phyloP scores from a whole-genome alignment of 2,797 vertebrate species.

The Melanotaenia maccullochi region DNA sequence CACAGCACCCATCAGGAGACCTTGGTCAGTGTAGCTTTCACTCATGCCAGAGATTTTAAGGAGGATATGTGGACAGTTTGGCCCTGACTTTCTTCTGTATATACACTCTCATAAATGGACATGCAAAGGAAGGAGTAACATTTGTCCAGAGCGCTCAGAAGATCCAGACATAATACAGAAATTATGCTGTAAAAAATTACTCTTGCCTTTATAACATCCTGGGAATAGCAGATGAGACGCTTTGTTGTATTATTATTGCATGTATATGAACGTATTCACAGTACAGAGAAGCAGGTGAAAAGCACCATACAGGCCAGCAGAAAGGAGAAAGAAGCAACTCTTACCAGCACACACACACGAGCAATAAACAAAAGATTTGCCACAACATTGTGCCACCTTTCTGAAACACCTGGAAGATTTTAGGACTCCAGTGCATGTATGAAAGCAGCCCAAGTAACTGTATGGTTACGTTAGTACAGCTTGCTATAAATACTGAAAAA shows the following conservation, averaged over 20 bases:
- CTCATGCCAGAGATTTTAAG: background rate
- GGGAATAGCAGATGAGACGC: background rate
- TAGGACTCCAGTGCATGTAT: background rate
- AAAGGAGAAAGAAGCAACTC: background rate
- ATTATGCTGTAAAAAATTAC: background rate
- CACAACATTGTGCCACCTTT: background rate
- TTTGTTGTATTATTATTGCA: background rate
- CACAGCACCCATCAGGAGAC: slow-evolving; percentile 26
- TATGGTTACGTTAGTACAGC: background rate
- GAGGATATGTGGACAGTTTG: background rate
- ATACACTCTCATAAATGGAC: background rate
- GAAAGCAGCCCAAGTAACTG: background rate
- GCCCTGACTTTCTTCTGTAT: background rate
- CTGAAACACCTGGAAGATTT: background rate
- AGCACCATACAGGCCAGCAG: background rate
- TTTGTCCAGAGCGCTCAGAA: too few relatives aligned
- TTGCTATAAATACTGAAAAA: background rate
- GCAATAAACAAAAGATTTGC: background rate
- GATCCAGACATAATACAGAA: background rate
- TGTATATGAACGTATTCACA: background rate
- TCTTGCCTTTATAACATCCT: background rate
- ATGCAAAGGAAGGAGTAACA: too few relatives aligned
- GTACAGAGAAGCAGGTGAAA: background rate
- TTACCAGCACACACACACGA: background rate
- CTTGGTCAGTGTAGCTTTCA: slow-evolving; percentile 10